These are phyloP conservation scores for Trissonchulus latispiculum DNA, from an alignment of 2,888 invertebrate genomes.

Conservation along the genomic window DNA sequence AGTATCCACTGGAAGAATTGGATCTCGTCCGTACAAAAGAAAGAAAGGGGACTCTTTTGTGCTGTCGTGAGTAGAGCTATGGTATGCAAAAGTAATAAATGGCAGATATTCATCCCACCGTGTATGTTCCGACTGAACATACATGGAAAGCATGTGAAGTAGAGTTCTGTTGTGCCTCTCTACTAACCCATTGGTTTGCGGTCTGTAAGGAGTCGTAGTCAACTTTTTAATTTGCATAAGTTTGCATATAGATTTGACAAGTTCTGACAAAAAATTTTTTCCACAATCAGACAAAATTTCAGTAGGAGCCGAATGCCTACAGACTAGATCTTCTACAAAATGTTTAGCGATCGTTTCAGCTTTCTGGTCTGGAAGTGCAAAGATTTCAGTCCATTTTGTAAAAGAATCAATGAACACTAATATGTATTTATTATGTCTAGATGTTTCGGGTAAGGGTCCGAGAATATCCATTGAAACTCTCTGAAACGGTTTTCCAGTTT, in stretches of 20 bases:
- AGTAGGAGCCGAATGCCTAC: background rate
- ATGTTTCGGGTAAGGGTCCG: too few species aligned
- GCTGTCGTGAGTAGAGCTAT: background rate
- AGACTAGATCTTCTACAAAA: too few species aligned
- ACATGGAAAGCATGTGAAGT: background rate
- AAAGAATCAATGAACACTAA: too few species aligned
- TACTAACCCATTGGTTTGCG: background rate
- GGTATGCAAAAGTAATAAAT: background rate
- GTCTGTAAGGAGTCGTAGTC: background rate
- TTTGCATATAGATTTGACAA: background rate
- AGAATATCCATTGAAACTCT: too few species aligned
- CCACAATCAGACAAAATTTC: background rate
- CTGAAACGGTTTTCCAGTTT: too few species aligned
- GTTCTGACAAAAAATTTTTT: background rate
- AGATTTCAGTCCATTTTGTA: too few species aligned
- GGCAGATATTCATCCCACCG: too few species aligned
- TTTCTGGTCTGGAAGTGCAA: constrained; percentile 4
- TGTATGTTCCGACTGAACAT: too few species aligned
- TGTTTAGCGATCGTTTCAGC: background rate
- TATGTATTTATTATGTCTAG: too few species aligned
- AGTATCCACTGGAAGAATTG: background rate
- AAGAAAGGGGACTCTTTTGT: background rate
- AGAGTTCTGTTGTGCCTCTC: background rate
- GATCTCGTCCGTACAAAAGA: background rate
- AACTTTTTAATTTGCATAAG: background rate